Base-by-base conservation (phyloP, 64 coral and sea anemone genomes). In the Porites lutea region DNA sequence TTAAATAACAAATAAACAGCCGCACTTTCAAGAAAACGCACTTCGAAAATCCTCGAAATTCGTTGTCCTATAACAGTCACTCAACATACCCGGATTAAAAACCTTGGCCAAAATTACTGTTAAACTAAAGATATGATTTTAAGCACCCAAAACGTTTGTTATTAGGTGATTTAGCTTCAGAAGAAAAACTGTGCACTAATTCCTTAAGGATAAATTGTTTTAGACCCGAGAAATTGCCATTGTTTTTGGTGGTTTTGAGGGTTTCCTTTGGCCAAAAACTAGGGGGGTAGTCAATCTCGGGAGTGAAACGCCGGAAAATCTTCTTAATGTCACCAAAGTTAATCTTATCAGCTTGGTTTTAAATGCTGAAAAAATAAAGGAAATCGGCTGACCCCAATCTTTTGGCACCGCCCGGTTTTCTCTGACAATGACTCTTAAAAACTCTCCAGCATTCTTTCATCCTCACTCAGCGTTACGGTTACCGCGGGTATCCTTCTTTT, bases 1-100 rank as follows among this genome's bases (percentile, higher is more conserved):
- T 74, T 46, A 74, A 48, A 48, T 74, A 46, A 48, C 5, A 74
- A 74, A 74, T 74, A 48, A 74, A 74, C 71, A 74, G 37, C 27
- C 1, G 27, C 27, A 37, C 27, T 37, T 37, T 37, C 27, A 37
- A 37, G 27, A 37, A 37, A 37, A 27, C 44, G 71, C 37, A 48
- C 71, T 74, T 74, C 48, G 9, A 3, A 72, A 72, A 72, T 23
- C 7, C 5, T 7, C 71, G 27, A 74, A 74, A 74, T 74, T 74
- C 1, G 68, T 12, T 46, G 27, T 74, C 71, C 27, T 37, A 1
- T 1, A 37, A 37, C 27, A 37, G 27, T 37, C 27, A 37, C 27
- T 0, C 27, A 37, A 37, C 27, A 37, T 37, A 37, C 27, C 27
- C 27, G 27, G 27, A 37, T 37, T 37, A 37, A 37, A 37, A 74